Conservation (phyloP, 2,888 invertebrate species). For the Lamellibrachia satsuma region DNA sequence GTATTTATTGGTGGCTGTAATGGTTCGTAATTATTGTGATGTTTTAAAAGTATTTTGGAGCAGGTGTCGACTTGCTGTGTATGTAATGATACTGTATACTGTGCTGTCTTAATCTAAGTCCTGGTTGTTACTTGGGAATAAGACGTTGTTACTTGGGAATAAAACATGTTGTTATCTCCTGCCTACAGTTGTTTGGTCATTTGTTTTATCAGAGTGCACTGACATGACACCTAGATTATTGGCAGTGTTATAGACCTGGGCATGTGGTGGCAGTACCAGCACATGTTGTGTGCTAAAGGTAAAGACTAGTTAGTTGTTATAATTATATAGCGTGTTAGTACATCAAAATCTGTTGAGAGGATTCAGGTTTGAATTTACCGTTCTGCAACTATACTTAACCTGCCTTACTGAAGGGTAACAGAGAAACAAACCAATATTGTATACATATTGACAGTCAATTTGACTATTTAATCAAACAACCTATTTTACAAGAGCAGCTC, state of each 20-base stretch:
- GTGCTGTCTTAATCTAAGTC: slow-evolving; percentile 12
- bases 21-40: not conserved
- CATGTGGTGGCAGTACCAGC: too few species aligned
- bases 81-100: not conserved
- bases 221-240: too few species aligned
- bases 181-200: not conserved
- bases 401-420: not conserved
- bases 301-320: too few species aligned
- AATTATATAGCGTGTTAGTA: too few species aligned
- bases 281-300: too few species aligned
- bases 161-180: not conserved
- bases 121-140: not conserved
- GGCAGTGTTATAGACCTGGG: too few species aligned
- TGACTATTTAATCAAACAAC: not conserved
- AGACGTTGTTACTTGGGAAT: not conserved
- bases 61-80: not conserved
- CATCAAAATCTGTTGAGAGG: too few species aligned
- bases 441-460: not conserved
- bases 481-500: slow-evolving; percentile 7
- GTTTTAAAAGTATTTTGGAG: slow-evolving; percentile 13
- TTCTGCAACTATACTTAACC: not conserved
- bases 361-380: too few species aligned
- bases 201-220: not conserved
- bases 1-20: not conserved
- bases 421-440: not conserved